phyloP scores from a whole-genome alignment of 2,888 invertebrate genomes.

The Ormia ochracea region DNA sequence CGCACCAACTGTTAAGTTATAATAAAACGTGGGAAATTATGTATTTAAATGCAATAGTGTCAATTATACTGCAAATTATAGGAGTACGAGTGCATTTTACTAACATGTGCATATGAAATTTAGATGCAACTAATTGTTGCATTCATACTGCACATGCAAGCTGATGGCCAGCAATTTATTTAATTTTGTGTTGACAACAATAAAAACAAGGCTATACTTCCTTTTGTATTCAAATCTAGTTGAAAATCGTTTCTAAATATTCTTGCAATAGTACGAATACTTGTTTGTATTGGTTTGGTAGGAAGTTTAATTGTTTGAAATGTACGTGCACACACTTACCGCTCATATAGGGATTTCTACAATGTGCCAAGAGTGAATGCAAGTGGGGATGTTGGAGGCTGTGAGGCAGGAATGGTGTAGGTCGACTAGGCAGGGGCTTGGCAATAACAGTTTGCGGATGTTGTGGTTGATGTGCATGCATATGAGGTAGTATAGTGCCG shows the following conservation, averaged over 20 bases:
- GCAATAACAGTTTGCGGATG: constrained; percentile 80
- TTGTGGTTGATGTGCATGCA: constrained; percentile 58
- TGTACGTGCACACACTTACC: constrained; percentile 69
- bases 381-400: constrained; percentile 89
- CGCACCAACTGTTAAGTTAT: constrained; percentile 77
- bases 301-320: not conserved
- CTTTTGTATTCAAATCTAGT: constrained; percentile 2
- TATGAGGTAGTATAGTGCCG: constrained; percentile 3
- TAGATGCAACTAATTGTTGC: constrained; percentile 63
- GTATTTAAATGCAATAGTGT: constrained; percentile 12
- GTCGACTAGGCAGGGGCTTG: constrained; percentile 90
- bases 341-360: constrained; percentile 90
- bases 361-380: constrained; percentile 88
- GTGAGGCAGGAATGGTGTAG: constrained; percentile 80
- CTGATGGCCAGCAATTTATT: not conserved
- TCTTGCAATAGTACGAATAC: not conserved
- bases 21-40: constrained; percentile 66
- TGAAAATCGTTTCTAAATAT: constrained; percentile 3
- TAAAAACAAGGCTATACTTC: constrained; percentile 24
- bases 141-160: constrained; percentile 14
- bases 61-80: not conserved
- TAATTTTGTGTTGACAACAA: constrained; percentile 47
- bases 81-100: not conserved
- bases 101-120: constrained; percentile 32
- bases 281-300: not conserved